phyloP scores from a whole-genome alignment of 92 coral and sea anemone genomes.

The Ricordea florida region DNA sequence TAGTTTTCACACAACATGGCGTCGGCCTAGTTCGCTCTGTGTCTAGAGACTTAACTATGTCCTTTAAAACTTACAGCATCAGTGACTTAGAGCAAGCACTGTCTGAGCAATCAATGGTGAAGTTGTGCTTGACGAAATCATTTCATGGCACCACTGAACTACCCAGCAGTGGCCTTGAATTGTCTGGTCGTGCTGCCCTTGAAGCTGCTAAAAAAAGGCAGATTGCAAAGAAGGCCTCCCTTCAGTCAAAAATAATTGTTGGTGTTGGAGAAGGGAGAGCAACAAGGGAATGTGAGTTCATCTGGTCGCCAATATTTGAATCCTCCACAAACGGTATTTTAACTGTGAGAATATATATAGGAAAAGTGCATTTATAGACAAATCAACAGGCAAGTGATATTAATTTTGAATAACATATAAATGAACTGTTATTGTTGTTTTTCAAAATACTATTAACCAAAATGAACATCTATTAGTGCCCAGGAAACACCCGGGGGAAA shows the following conservation, averaged over 20 bases:
- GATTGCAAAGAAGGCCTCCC: neutral
- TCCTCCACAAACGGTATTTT: neutral
- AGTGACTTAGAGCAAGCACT: conserved; percentile 19
- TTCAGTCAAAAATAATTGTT: neutral
- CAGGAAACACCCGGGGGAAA: neutral
- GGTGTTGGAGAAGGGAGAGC: conserved; percentile 22
- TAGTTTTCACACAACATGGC: too few species aligned
- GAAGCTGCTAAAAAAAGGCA: conserved; percentile 13
- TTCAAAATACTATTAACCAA: neutral
- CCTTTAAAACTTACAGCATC: conserved; percentile 9
- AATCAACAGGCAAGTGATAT: too few species aligned
- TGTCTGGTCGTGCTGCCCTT: conserved; percentile 26
- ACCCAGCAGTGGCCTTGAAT: neutral
- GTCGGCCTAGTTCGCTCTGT: too few species aligned
- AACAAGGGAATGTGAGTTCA: conserved; percentile 24
- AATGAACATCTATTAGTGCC: neutral
- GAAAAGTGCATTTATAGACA: neutral
- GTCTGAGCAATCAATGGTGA: conserved; percentile 8
- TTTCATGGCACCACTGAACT: conserved; percentile 20
- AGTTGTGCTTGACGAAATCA: neutral
- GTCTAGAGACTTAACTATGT: too few species aligned
- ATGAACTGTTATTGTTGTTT: neutral
- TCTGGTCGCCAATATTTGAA: conserved; percentile 17
- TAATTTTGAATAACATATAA: too few species aligned
- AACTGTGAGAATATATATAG: conserved; percentile 10